Conservation (phyloP, 2,113 vertebrate genomes). For the Eclectus roratus region DNA sequence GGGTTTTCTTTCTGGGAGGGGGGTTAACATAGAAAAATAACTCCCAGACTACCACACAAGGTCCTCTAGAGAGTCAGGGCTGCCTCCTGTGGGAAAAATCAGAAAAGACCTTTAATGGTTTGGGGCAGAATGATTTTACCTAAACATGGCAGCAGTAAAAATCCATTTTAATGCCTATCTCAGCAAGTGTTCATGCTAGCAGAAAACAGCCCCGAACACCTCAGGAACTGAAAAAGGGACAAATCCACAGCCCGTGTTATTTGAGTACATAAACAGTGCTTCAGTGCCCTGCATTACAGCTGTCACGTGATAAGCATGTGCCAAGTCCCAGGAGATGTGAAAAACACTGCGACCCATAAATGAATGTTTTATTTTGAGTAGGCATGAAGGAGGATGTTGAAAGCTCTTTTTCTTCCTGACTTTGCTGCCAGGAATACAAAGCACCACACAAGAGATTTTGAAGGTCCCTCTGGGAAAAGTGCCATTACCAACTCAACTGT, state of each 20-base stretch:
- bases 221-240: background rate
- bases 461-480: constrained; percentile 40
- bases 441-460: constrained; percentile 5
- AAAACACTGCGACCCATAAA: background rate
- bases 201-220: background rate
- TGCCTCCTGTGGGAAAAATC: background rate
- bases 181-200: background rate
- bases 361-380: background rate
- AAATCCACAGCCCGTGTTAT: background rate
- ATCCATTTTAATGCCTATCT: background rate
- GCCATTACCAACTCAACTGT: background rate
- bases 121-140: background rate
- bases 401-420: constrained; percentile 20
- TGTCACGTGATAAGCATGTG: background rate
- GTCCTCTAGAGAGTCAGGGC: background rate
- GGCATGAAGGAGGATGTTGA: constrained; percentile 11
- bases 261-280: background rate
- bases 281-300: background rate
- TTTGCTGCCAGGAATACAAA: constrained; percentile 14
- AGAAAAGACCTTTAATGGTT: background rate
- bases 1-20: background rate
- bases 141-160: background rate
- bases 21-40: background rate
- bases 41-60: background rate
- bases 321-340: background rate